Percentiles rank a stretch among this genome's conserved stretches.
Evolutionary conservation across 2,797 vertebrate species (phyloP).

Genomic region (Eospalax fontanierii): DNA sequence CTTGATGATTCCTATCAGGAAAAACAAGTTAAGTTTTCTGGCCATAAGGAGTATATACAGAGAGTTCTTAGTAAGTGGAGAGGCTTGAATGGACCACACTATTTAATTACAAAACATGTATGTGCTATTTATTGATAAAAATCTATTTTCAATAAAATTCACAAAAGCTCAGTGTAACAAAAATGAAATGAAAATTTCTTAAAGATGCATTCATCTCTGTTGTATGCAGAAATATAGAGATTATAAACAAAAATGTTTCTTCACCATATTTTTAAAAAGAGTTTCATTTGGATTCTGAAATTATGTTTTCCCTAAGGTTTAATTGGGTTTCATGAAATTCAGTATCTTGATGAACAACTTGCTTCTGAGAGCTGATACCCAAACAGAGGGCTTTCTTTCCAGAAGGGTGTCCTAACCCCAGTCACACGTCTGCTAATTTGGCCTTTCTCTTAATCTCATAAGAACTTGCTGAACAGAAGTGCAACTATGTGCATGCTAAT

Average conservation of each 20-base stretch:
- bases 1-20: constrained; percentile 69
- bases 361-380: constrained; percentile 90
- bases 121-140: constrained; percentile 73
- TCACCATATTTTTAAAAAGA: constrained; percentile 45
- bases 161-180: neutral
- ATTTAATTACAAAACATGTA: constrained; percentile 77
- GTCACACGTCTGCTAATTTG: constrained; percentile 93
- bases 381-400: constrained; percentile 90
- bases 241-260: constrained; percentile 65
- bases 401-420: constrained; percentile 90
- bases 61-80: constrained; percentile 55
- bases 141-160: constrained; percentile 53
- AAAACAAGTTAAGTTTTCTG: constrained; percentile 70
- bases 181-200: constrained; percentile 59
- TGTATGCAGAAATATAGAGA: neutral
- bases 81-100: constrained; percentile 36
- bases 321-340: constrained; percentile 88
- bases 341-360: constrained; percentile 88
- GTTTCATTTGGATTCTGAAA: constrained; percentile 22
- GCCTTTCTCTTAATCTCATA: constrained; percentile 92
- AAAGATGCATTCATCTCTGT: neutral
- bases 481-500: constrained; percentile 93
- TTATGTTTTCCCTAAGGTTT: constrained; percentile 79
- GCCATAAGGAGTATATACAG: constrained; percentile 29
- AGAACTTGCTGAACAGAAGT: constrained; percentile 91